Percentiles rank a stretch among this genome's conserved stretches.
These are phyloP conservation scores for Harmothoe impar DNA, from an alignment of 2,888 invertebrate genomes.

Conservation along the genomic window DNA sequence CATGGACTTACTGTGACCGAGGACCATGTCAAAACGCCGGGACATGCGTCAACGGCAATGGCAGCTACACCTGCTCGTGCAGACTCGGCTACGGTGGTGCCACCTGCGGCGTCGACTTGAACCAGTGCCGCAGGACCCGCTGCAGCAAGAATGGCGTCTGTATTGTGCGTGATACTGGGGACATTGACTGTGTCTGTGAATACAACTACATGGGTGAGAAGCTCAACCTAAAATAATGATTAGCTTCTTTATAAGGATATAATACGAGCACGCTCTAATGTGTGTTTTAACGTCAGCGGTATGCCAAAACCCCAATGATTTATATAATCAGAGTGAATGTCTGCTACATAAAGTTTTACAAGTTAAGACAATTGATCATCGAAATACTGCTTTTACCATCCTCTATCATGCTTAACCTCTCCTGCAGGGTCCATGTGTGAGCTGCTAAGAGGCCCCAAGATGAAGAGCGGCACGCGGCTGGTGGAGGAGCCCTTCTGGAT, in stretches of 20 bases:
- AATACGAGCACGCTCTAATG: too few relatives aligned
- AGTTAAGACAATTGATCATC: too few relatives aligned
- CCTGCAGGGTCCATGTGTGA: not conserved
- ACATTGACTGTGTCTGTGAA: constrained; percentile 89
- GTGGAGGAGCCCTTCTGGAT: constrained; percentile 93
- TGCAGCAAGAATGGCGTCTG: constrained; percentile 91
- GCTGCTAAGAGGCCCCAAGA: not conserved
- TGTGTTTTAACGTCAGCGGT: too few relatives aligned
- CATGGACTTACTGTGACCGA: constrained; percentile 89
- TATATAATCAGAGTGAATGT: too few relatives aligned
- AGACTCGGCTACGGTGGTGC: constrained; percentile 87
- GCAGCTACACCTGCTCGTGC: constrained; percentile 87
- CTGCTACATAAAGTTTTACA: too few relatives aligned
- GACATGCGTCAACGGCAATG: constrained; percentile 85
- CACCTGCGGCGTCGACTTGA: constrained; percentile 87
- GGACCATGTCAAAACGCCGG: constrained; percentile 87
- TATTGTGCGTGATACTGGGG: constrained; percentile 85
- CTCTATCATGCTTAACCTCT: too few relatives aligned
- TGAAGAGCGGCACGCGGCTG: not conserved
- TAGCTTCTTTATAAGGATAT: not conserved
- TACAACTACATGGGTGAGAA: constrained; percentile 89
- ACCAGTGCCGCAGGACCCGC: constrained; percentile 89
- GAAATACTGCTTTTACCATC: too few relatives aligned
- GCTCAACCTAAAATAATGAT: not conserved
- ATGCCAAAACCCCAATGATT: too few relatives aligned